Evolutionary conservation across 1,140 invertebrate species (phyloP).

Genomic region (Drosophila persimilis): DNA sequence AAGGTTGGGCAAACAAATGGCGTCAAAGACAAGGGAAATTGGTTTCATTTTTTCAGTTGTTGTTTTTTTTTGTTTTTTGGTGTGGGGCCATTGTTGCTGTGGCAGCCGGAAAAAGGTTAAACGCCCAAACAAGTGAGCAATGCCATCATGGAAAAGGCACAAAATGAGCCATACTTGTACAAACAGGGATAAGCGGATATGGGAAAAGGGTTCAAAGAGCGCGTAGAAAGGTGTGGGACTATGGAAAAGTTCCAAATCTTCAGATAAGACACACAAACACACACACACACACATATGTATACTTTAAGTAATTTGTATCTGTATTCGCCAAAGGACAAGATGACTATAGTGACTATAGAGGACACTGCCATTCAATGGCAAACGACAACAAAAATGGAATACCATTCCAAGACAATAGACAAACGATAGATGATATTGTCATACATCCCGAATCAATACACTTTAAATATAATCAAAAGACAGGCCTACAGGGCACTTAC

Average conservation of each 20-base stretch:
- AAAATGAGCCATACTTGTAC: slow-evolving; percentile 60
- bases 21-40: slow-evolving; percentile 71
- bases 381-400: too few species aligned
- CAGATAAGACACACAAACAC: slow-evolving; percentile 15
- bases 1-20: slow-evolving; percentile 74
- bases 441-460: too few species aligned
- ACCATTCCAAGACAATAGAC: too few species aligned
- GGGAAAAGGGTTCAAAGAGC: slow-evolving; percentile 27
- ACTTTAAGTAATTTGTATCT: too few species aligned
- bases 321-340: too few species aligned
- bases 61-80: background rate
- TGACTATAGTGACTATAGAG: too few species aligned
- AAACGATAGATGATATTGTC: too few species aligned
- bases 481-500: too few species aligned
- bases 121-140: slow-evolving; percentile 74
- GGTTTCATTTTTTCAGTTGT: slow-evolving; percentile 41
- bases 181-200: slow-evolving; percentile 51
- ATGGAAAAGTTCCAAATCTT: slow-evolving; percentile 23
- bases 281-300: too few species aligned
- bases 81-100: slow-evolving; percentile 26
- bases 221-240: background rate
- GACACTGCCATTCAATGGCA: too few species aligned
- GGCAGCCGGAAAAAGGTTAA: slow-evolving; percentile 69
- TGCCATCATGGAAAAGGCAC: slow-evolving; percentile 70
- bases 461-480: too few species aligned